A percentile compares a stretch with the other conserved stretches of the same genome.
Conservation (phyloP, 2,113 vertebrate genomes). For the Setophaga coronata region DNA sequence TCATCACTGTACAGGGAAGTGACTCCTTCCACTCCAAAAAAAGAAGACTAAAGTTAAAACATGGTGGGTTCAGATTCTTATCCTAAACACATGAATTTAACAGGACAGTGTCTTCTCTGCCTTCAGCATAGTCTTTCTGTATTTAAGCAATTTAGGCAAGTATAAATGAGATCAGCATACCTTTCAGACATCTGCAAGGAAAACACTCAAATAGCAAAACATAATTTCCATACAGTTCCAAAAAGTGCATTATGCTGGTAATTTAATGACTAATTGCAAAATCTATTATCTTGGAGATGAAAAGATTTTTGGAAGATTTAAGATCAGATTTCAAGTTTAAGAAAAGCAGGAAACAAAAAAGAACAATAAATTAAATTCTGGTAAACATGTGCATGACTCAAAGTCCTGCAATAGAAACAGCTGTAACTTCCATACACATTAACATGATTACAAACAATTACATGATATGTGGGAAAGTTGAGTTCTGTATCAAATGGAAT, state of each 20-base stretch:
- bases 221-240: not conserved
- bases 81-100: not conserved
- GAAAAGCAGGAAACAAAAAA: conserved; percentile 36
- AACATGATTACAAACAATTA: not conserved
- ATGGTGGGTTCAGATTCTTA: not conserved
- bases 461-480: not conserved
- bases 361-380: conserved; percentile 24
- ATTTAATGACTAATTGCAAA: conserved; percentile 39
- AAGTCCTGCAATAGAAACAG: conserved; percentile 21
- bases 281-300: conserved; percentile 39
- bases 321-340: conserved; percentile 34
- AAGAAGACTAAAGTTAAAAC: not conserved
- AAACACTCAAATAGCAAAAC: not conserved
- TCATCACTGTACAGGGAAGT: not conserved
- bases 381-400: conserved; percentile 41
- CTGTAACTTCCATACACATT: not conserved
- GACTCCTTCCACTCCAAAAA: not conserved
- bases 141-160: not conserved
- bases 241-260: not conserved
- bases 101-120: not conserved
- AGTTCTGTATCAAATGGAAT: not conserved
- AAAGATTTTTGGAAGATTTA: conserved; percentile 40
- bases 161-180: not conserved
- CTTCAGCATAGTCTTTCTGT: not conserved
- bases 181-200: not conserved